These are phyloP conservation scores for Xenentodon cancila DNA, from an alignment of 2,797 vertebrate species.

Conservation along the genomic window DNA sequence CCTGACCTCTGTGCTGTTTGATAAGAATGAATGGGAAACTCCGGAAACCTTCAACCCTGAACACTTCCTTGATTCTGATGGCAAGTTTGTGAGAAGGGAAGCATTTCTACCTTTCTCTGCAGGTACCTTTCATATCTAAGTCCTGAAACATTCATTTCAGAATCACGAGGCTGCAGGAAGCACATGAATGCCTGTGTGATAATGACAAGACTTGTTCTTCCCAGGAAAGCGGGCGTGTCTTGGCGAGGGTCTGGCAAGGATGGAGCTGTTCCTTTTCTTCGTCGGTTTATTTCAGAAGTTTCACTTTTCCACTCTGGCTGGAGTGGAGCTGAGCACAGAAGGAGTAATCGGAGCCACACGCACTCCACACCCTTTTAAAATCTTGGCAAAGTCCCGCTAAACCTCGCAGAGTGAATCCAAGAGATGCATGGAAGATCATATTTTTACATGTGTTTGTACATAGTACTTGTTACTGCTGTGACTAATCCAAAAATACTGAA, in stretches of 20 bases:
- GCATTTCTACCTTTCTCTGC: constrained; percentile 88
- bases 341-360: constrained; percentile 80
- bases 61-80: constrained; percentile 86
- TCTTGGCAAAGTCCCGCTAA: constrained; percentile 75
- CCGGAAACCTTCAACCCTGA: constrained; percentile 86
- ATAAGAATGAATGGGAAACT: constrained; percentile 86
- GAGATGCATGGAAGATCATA: background rate
- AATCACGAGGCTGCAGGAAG: background rate
- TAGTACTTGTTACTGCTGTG: background rate
- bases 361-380: constrained; percentile 78
- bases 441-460: too few species aligned
- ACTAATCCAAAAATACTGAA: too few species aligned
- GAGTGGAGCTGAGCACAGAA: constrained; percentile 62
- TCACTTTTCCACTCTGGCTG: constrained; percentile 74
- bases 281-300: constrained; percentile 85
- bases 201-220: background rate
- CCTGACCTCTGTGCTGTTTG: constrained; percentile 85
- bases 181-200: background rate
- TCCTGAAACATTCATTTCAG: background rate
- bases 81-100: constrained; percentile 83
- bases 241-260: constrained; percentile 85
- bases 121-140: constrained; percentile 72
- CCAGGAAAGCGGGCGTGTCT: constrained; percentile 86
- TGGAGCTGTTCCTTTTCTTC: constrained; percentile 84
- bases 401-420: background rate